Conservation (phyloP, 2,888 invertebrate species). For the Leptarthrus brevirostris region DNA sequence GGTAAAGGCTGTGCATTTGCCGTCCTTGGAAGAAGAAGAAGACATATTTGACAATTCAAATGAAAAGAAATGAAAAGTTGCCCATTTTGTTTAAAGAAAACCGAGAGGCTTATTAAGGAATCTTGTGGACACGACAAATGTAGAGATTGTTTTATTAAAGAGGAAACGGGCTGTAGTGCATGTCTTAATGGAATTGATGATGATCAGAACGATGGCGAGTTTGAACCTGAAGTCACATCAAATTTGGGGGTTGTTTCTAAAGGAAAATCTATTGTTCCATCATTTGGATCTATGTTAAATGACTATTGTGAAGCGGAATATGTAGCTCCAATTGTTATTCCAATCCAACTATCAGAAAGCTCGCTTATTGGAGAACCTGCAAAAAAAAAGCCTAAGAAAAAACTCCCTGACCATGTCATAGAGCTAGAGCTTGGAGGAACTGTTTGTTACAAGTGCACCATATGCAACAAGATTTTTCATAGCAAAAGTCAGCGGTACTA, state of each 20-base stretch:
- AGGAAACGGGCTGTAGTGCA: constrained; percentile 73
- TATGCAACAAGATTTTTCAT: constrained; percentile 76
- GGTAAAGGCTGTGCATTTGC: no score
- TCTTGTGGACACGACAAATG: constrained; percentile 82
- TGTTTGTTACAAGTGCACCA: constrained; percentile 70
- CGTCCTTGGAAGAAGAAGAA: no score
- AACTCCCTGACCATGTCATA: constrained; percentile 54
- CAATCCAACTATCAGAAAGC: no score
- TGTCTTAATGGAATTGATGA: constrained; percentile 54
- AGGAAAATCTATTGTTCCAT: no score
- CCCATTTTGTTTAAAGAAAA: constrained; percentile 72
- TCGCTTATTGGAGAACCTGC: background rate
- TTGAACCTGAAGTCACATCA: no score
- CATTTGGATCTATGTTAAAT: no score
- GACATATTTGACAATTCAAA: no score
- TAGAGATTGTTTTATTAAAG: constrained; percentile 76
- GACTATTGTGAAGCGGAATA: no score
- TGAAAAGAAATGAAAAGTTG: no score
- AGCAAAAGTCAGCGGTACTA: constrained; percentile 76
- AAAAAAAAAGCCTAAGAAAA: background rate
- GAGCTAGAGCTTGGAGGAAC: constrained; percentile 28
- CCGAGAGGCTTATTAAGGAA: constrained; percentile 77
- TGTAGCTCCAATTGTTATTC: no score
- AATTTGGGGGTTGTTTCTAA: no score
- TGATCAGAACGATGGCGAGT: no score